Base-by-base conservation (phyloP, 2,113 vertebrate species). In the Gavia stellata region DNA sequence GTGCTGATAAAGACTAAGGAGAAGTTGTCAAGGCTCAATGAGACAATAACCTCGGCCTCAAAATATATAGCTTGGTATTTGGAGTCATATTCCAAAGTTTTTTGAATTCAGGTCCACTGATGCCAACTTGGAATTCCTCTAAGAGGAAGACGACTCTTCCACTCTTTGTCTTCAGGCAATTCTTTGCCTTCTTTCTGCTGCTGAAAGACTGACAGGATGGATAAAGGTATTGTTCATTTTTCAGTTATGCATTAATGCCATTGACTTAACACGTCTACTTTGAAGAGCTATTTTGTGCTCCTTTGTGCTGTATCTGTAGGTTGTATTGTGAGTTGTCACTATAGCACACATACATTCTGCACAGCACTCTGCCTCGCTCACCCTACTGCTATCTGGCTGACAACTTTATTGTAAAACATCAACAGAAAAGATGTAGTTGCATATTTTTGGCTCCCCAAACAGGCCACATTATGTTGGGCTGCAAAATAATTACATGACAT, bases 401-500 rank as follows among this genome's bases (percentile, higher is more conserved):
- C 95, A 96, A 31, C 36, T 86, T 94, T 34, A 86, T 77, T 93
- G 90, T 80, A 92, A 78, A 93, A 93, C 82, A 90, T 92, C 79
- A 83, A 34, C 88, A 36, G 88, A 42, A 86, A 95, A 82, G 74
- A 94, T 78, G 71, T 55, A 75, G 75, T 7, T 55, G 53, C 20
- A 25, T 85, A 81, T 88, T 96, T 96, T 50, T 92, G 90, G 66
- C 90, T 94, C 63, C 3, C 12, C 62, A 83, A 94, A 80, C 53
- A 95, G 73, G 12, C n/a, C 55, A 20, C 75, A 81, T 94, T 90
- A 81, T 86, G 63, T 95, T 86, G 74, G 74, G 53, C 45, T 88
- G 82, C 55, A 90, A 96, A 96, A 96, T 96, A 97, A 95, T 93
- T 95, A 68, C 88, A 78, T 73, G 71, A 90, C 85, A 88, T 80